Evolutionary conservation across 2,113 vertebrate genomes (phyloP), one percentile per base, ranked within the genome.

Genomic region (Sturnira hondurensis): DNA sequence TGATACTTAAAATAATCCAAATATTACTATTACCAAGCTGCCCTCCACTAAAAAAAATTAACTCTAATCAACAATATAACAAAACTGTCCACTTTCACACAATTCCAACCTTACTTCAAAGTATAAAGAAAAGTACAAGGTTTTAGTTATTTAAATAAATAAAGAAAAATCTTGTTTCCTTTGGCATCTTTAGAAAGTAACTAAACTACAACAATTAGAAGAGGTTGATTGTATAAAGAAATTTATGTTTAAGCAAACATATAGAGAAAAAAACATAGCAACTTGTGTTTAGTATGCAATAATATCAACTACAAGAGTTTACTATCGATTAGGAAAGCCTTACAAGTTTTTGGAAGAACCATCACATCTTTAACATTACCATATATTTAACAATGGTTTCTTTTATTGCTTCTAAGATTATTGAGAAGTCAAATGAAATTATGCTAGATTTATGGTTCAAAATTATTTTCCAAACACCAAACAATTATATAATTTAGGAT

Each of bases 131-230:
- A 94, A 96, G 89, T 88, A 94, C 67, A 96, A 77, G 43, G 68
- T 86, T 86, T 92, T 70, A 97, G 63, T 86, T 96, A 92, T 87
- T 97, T 96, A 95, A 97, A 97, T 97, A 98, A 97, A 97, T 92
- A 97, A 97, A 97, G 96, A 91, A 96, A 98, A 97, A 95, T 97
- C 92, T 93, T 89, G 94, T 97, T 98, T 99, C 98, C 98, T 99
- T 98, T 99, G 98, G 98, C 98, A 98, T 98, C 97, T 96, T 96
- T 95, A 97, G 97, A 97, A 98, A 98, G 98, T 96, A 98, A 98
- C 81, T 97, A 98, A 96, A 97, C 86, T 97, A 98, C 74, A 97
- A 96, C 96, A 97, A 96, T 97, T 94, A 96, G 97, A 98, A 61
- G 63, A 94, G 71, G 50, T 12, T 10, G 58, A 97, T 84, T 97